Evolutionary conservation across 2,888 invertebrate species (phyloP), one percentile per base, ranked within the genome.

Genomic region (Agrochola lychnidis): DNA sequence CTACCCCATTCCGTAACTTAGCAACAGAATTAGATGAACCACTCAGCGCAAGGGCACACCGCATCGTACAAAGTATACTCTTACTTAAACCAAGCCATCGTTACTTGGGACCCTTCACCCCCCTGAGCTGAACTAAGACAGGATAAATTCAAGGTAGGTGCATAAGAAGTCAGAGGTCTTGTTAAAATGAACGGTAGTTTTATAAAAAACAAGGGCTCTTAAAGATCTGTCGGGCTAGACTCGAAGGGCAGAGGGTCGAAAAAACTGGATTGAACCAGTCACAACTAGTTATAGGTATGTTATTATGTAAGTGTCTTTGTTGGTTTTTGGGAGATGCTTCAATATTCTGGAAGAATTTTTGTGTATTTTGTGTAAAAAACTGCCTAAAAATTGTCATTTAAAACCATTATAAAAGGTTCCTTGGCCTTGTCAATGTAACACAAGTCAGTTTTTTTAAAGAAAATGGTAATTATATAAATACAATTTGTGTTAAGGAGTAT

Each of bases 161-260:
- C n/a, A 70, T 64, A 70, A 81, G 78, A 77, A 77, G 70, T 77
- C 77, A 81, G 72, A 73, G 93, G 82, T 92, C 94, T 83, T 56
- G 62, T 12, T 84, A 72, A 4, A 69, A 42, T 93, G 93, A 95
- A 81, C 88, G 90, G 92, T 90, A 91, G 92, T 91, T 90, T 90
- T 89, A 92, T 92, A 94, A 94, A 95, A 95, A 94, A 89, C 91
- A 89, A 95, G 95, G 93, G 92, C 92, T 90, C 94, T 94, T 92
- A 89, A 92, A 91, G 93, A 93, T 91, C 91, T 91, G 94, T 93
- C 91, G 93, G 91, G 94, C 94, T 95, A 95, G 95, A 92, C 89
- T 88, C 91, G 94, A 95, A 96, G 95, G 96, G 93, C 95, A 93
- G 90, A 92, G 94, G 95, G 95, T 94, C 94, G 93, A 83, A 87